Base-by-base conservation (phyloP, 2,888 invertebrate species). In the Rhopalosiphum nymphaeae region DNA sequence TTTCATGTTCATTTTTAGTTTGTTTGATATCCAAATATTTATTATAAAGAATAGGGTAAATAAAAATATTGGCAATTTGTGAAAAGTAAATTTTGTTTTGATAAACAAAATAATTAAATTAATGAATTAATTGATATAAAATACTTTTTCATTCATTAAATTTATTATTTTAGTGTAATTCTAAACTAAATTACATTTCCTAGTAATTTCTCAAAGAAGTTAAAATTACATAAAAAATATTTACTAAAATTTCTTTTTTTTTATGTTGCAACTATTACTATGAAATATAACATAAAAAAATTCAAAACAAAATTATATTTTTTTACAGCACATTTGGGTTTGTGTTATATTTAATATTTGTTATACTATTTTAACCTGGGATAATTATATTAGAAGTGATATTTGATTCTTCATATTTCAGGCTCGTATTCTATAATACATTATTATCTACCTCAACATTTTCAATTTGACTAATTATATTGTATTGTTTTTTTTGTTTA, bases 371-470 rank as follows among this genome's bases (percentile, higher is more conserved):
- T 86, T 61, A 61, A 36, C 10, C 49, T 92, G 87, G 57, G 49
- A 67, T 49, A 42, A 49, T 88, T 53, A 21, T 86, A 1, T 49
- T 61, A n/a, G 42, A 42, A 46, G 4, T 49, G 21, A 88, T 67
- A 1, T 56, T 25, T 44, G 49, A 87, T 36, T 92, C 21, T 91
- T 91, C 25, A 49, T 46, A 16, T 61, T 49, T 67, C 10, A 88
- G 49, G 26, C 42, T 91, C 57, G 25, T 67, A 92, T 92, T 87
- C 16, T 92, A 42, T 49, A 49, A 61, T 87, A 61, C 61, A 88
- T 25, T 86, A 91, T 57, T 86, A 86, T 88, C 92, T 92, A 92
- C 92, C 92, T 92, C 92, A 67, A 88, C 26, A 42, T 87, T 67
- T 67, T 92, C 16, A 87, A 49, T 46, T 61, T 61, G 16, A 87